Evolutionary conservation across 2,797 vertebrate species (phyloP).

Genomic region (Sebastes oblongus): DNA sequence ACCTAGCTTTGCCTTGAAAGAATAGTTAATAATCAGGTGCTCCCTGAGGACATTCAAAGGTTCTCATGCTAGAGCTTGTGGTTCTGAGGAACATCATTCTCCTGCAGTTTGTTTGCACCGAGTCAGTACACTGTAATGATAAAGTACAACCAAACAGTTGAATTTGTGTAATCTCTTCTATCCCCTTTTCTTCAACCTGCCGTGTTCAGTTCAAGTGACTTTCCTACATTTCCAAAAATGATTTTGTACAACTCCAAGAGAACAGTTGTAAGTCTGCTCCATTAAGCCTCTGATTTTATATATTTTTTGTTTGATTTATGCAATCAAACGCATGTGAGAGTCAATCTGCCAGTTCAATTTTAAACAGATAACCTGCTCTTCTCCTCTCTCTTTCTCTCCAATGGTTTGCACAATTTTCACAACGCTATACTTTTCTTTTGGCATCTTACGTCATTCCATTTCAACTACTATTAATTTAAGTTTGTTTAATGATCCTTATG

Average conservation of each 20-base stretch:
- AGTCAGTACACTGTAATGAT: neutral
- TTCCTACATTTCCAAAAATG: neutral
- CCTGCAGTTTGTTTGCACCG: neutral
- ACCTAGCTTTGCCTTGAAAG: neutral
- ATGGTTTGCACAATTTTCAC: neutral
- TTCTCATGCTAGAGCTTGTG: neutral
- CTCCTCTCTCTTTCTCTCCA: neutral
- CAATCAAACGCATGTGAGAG: neutral
- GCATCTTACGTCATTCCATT: neutral
- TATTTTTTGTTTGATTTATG: neutral
- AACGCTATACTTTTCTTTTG: neutral
- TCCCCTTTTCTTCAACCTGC: neutral
- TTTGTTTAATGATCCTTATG: neutral
- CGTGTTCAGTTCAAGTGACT: neutral
- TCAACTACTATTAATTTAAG: neutral
- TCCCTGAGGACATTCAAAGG: neutral
- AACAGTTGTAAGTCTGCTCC: neutral
- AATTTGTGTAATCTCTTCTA: neutral
- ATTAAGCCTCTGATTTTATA: neutral
- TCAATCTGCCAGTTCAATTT: neutral
- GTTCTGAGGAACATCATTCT: neutral
- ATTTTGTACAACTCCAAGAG: neutral
- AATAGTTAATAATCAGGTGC: slow-evolving; percentile 14
- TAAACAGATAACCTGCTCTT: neutral
- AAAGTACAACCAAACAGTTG: neutral